Evolutionary conservation across 2,888 invertebrate species (phyloP).

Genomic region (Drosophila dives): DNA sequence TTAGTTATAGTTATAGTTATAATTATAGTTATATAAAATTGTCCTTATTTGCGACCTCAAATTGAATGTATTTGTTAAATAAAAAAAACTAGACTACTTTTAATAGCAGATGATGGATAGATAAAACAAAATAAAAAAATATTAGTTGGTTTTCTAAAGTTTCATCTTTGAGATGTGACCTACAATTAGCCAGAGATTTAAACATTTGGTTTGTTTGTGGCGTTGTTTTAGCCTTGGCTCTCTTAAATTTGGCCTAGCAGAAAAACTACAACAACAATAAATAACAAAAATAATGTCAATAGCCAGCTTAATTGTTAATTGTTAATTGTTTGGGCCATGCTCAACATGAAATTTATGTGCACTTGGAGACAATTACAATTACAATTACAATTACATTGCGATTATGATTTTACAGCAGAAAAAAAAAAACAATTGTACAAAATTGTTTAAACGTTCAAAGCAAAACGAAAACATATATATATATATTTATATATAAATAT

Average conservation of each 20-base stretch:
- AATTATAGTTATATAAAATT: background rate
- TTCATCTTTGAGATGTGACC: slow-evolving; percentile 21
- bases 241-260: slow-evolving; percentile 29
- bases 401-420: slow-evolving; percentile 26
- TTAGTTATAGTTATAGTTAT: no score
- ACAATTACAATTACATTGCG: slow-evolving; percentile 23
- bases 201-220: slow-evolving; percentile 13
- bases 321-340: slow-evolving; percentile 43
- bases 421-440: slow-evolving; percentile 29
- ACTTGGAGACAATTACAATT: slow-evolving; percentile 31
- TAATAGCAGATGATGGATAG: background rate
- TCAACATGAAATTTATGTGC: slow-evolving; percentile 37
- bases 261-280: slow-evolving; percentile 2
- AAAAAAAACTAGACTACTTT: background rate
- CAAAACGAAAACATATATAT: slow-evolving; percentile 18
- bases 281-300: slow-evolving; percentile 49
- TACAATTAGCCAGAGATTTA: slow-evolving; percentile 35
- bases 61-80: background rate
- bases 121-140: background rate
- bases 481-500: background rate
- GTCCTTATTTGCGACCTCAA: background rate
- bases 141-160: background rate
- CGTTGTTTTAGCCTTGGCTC: slow-evolving; percentile 41
- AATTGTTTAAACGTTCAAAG: slow-evolving; percentile 29
- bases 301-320: slow-evolving; percentile 52